Evolutionary conservation across 2,888 invertebrate genomes (phyloP).

Genomic region (Dromius quadrimaculatus): DNA sequence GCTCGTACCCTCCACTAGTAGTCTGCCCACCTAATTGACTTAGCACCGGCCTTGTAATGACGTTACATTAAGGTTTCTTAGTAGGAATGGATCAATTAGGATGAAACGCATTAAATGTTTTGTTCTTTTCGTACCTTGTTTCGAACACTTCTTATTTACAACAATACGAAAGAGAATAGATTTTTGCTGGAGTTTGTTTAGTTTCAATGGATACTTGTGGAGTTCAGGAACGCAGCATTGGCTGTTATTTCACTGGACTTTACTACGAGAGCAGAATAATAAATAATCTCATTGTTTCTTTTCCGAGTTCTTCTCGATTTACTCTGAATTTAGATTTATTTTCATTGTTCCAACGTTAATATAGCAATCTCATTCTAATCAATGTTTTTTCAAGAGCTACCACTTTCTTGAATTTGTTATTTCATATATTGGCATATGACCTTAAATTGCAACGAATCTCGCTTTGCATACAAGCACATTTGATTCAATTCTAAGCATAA

Average conservation of each 20-base stretch:
- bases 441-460: no score
- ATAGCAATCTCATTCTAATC: no score
- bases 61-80: constrained; percentile 54
- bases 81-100: constrained; percentile 54
- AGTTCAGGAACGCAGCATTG: neutral
- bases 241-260: neutral
- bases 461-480: no score
- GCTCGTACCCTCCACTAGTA: no score
- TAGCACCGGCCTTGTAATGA: constrained; percentile 51
- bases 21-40: constrained; percentile 31
- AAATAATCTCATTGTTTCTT: no score
- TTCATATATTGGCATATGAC: no score
- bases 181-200: neutral
- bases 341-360: no score
- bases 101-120: constrained; percentile 45
- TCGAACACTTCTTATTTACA: neutral
- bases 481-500: neutral
- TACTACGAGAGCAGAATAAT: no score
- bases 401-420: no score
- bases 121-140: constrained; percentile 7
- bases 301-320: no score
- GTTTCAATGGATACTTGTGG: constrained; percentile 2
- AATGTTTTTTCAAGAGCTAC: no score
- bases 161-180: neutral
- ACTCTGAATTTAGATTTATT: no score